These are phyloP conservation scores for Ciona savignyi DNA, from an alignment of 23 tunicate genomes.

Conservation along the genomic window DNA sequence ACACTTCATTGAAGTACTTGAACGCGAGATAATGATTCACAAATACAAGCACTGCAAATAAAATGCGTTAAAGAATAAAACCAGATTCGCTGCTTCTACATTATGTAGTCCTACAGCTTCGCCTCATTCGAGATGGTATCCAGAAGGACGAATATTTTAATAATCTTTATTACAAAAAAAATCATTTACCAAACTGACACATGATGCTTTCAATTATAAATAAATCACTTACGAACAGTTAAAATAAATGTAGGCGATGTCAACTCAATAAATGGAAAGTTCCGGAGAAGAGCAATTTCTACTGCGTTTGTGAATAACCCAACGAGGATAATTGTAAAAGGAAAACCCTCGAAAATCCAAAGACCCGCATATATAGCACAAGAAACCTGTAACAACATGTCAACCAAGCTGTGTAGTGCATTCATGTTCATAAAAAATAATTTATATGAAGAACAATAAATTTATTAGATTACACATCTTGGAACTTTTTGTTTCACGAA, in stretches of 20 bases:
- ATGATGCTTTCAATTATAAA: no score
- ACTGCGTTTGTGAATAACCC: constrained; percentile 88
- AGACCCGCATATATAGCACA: constrained; percentile 67
- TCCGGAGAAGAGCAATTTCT: constrained; percentile 59
- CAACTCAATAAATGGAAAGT: constrained; percentile 92
- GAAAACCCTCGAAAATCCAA: constrained; percentile 94
- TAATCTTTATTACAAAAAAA: no score
- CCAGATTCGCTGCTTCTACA: background rate
- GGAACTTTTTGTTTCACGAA: background rate
- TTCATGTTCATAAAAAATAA: no score
- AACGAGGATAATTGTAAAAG: constrained; percentile 56
- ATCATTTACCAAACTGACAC: no score
- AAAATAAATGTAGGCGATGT: constrained; percentile 75
- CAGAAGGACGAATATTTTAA: no score
- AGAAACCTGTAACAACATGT: constrained; percentile 38
- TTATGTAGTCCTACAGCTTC: no score
- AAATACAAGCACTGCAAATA: constrained; percentile 62
- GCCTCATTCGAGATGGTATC: no score
- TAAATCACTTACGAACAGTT: constrained; percentile 48
- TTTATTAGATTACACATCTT: no score
- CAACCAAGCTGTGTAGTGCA: background rate
- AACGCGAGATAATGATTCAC: constrained; percentile 93
- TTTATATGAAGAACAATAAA: no score
- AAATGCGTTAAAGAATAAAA: background rate
- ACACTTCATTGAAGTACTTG: constrained; percentile 76